Base-by-base conservation (phyloP, 2,113 vertebrate species). In the Ptychochromis oligacanthus region DNA sequence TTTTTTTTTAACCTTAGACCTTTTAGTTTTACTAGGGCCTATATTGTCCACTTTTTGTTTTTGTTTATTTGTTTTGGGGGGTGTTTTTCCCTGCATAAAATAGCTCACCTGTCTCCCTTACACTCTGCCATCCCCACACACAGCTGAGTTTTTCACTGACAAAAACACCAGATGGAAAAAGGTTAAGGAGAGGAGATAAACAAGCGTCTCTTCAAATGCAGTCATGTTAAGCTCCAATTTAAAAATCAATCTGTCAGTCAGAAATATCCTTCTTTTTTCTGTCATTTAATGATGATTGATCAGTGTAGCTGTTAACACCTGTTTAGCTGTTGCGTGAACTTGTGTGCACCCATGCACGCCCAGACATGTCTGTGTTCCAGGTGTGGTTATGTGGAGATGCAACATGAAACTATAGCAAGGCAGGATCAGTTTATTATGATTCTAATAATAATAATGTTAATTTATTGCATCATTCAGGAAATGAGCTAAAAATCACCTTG, bases 111-210 rank as follows among this genome's bases (percentile, higher is more conserved):
- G 38, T 43, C 11, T 43, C 11, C 13, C 3, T 11, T 13, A 10
- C 10, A 3, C 40, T 43, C 40, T 43, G 40, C 11, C 40, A 2
- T 43, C 40, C 40, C 10, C 62, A 43, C 62, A 43, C 4, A 24
- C 38, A 65, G 4, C 0, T 7, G 24, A 46, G 2, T 26, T 67
- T 43, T 67, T 26, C 38, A 26, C 38, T 5, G 15, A 0, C 8
- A 46, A 0, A 67, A 67, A 26, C 38, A 1, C 2, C 22, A 46
- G 18, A 17, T 20, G 6, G 43, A 9, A 52, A 52, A 52, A 67
- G 0, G 14, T 46, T 46, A 11, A 10, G 38, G 12, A 22, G 15
- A 15, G 15, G 2, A 49, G 2, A 6, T 14, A 65, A 65, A 43
- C 12, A 1, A 31, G 28, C 28, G 4, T 31, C 28, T 43, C 38